Base-by-base conservation (phyloP, 2,113 vertebrate species). In the Crocuta crocuta region DNA sequence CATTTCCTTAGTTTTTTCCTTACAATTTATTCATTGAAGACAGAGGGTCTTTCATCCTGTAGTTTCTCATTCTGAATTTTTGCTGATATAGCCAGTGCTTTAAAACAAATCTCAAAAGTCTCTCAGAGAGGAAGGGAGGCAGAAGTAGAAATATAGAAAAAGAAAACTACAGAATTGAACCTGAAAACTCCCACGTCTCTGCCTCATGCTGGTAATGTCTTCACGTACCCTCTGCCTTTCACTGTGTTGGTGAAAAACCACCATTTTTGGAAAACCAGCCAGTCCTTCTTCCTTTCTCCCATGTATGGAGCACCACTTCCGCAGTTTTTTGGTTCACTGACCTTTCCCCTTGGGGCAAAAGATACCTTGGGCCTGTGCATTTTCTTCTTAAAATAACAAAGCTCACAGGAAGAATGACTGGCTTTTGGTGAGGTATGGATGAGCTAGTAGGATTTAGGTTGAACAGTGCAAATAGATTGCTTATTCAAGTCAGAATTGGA, bases 101-200 rank as follows among this genome's bases (percentile, higher is more conserved):
- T 93, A 89, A 90, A 86, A 89, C 70, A 94, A 58, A 84, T 80
- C n/a, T 84, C 58, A 82, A 26, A 95, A 95, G 31, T n/a, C 43
- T 89, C 23, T 85, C 6, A 15, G 39, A 78, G 35, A 81, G 31
- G 16, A 63, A 91, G 70, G 55, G 45, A 6, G 83, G 89, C 81
- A 50, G 63, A 43, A 79, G 10, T 74, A 93, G 89, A 93, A 71
- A 68, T 48, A 8, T 12, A 74, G 86, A 82, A 88, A 76, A 84
- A 79, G 81, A 39, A 87, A 63, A 50, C 16, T 9, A 28, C 28
- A 76, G 68, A 80, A 80, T 9, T 53, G 79, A 48, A 70, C 48
- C 21, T 68, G 35, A n/a, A 31, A 48, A 61, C 61, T 35, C 31
- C 9, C 7, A 1, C 39, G 11, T 26, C n/a, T 78, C 50, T 68